These are phyloP conservation scores for Galerucella pusilla DNA, from an alignment of 2,888 invertebrate genomes.

Conservation along the genomic window DNA sequence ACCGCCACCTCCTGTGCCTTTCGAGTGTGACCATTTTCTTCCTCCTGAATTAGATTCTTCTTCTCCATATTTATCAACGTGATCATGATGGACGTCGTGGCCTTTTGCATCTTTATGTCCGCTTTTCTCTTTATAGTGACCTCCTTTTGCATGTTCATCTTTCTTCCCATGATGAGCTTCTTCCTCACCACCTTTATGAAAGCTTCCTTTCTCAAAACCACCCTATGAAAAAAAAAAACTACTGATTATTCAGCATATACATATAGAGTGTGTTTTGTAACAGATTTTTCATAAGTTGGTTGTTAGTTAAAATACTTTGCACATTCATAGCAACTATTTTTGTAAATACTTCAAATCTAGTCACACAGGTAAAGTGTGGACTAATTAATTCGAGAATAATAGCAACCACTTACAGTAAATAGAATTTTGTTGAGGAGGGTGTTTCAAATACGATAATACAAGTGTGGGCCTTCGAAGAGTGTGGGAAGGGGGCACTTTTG, in stretches of 20 bases:
- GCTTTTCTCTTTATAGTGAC: constrained; percentile 68
- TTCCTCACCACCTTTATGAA: constrained; percentile 67
- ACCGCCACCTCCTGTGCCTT: constrained; percentile 46
- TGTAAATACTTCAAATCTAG: too few relatives aligned
- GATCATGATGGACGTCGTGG: constrained; percentile 69
- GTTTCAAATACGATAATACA: too few relatives aligned
- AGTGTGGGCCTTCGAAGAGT: too few relatives aligned
- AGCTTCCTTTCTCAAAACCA: constrained; percentile 69
- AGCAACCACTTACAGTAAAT: too few relatives aligned
- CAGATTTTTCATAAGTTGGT: too few relatives aligned
- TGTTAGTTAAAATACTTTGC: neutral
- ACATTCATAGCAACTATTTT: too few relatives aligned
- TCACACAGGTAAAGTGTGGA: too few relatives aligned
- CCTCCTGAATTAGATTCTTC: constrained; percentile 65
- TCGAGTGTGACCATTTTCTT: constrained; percentile 68
- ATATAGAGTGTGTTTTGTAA: neutral
- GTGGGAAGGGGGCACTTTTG: too few relatives aligned
- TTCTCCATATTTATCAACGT: constrained; percentile 64
- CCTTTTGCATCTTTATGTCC: constrained; percentile 71
- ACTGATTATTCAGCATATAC: neutral
- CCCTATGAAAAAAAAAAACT: constrained; percentile 65
- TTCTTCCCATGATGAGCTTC: constrained; percentile 55
- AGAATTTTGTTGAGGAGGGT: too few relatives aligned
- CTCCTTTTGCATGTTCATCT: constrained; percentile 69
- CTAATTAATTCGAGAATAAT: too few relatives aligned